Conservation (phyloP, 2,888 invertebrate species). For the Serripes groenlandicus region DNA sequence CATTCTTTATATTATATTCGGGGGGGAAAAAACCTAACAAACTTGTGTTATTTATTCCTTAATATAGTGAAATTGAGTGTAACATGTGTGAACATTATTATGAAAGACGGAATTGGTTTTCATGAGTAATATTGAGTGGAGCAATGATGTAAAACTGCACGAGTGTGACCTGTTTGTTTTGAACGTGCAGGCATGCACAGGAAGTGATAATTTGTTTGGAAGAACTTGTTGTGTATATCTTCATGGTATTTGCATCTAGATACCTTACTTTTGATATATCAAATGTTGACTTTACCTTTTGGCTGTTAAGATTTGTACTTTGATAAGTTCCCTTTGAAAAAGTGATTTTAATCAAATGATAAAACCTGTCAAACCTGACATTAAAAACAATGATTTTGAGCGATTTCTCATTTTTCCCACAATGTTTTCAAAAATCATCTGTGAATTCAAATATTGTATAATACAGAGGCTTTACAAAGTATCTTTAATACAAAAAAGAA, state of each 20-base stretch:
- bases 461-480: no score
- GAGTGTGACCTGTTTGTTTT: background rate
- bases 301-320: no score
- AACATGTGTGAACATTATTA: conserved; percentile 8
- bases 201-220: background rate
- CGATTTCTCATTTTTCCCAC: background rate
- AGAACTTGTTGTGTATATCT: background rate
- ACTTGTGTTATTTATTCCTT: no score
- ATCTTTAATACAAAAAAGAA: no score
- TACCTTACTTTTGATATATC: no score
- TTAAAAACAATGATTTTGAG: background rate
- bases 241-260: background rate
- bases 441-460: no score
- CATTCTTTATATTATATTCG: conserved; percentile 1
- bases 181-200: background rate
- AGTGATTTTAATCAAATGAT: no score
- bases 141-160: background rate
- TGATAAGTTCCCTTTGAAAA: no score
- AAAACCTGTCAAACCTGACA: no score
- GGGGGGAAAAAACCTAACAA: no score
- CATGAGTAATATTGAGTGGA: background rate
- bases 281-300: no score
- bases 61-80: conserved; percentile 2
- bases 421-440: background rate
- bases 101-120: background rate